phyloP scores from a whole-genome alignment of 2,797 vertebrate genomes.

The Danio choprae region DNA sequence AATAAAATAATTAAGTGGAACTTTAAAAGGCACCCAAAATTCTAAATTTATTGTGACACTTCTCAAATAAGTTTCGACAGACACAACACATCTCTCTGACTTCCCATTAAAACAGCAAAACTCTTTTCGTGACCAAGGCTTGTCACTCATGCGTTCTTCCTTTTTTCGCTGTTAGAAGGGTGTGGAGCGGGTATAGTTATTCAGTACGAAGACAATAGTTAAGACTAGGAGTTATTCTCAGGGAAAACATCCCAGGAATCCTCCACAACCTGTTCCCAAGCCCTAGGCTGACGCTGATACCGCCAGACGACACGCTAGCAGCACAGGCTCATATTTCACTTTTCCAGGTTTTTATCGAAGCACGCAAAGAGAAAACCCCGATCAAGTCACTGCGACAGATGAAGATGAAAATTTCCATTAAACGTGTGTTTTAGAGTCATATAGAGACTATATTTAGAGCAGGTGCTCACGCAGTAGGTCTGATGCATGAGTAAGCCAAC shows the following conservation, averaged over 20 bases:
- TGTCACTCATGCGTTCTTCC: slow-evolving; percentile 19
- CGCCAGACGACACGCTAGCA: slow-evolving; percentile 59
- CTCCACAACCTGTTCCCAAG: slow-evolving; percentile 81
- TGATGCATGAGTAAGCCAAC: slow-evolving; percentile 34
- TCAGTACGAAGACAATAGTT: slow-evolving; percentile 68
- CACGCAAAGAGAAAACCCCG: slow-evolving; percentile 37
- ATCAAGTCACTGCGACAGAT: slow-evolving; percentile 51
- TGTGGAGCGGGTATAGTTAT: slow-evolving; percentile 63
- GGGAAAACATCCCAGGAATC: slow-evolving; percentile 82
- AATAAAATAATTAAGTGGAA: neutral
- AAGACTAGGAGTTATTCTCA: slow-evolving; percentile 76
- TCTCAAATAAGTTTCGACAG: slow-evolving; percentile 32
- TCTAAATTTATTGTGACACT: slow-evolving; percentile 25
- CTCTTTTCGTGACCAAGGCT: slow-evolving; percentile 25
- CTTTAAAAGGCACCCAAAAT: neutral
- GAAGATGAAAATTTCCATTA: neutral
- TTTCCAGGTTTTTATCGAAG: slow-evolving; percentile 61
- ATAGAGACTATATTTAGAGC: slow-evolving; percentile 27
- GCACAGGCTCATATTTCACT: slow-evolving; percentile 71
- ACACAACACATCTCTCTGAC: slow-evolving; percentile 18
- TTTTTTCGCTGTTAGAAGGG: slow-evolving; percentile 58
- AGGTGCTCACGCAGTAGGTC: neutral
- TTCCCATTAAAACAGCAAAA: slow-evolving; percentile 35
- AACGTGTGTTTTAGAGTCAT: neutral
- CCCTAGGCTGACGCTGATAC: slow-evolving; percentile 63